Conservation (phyloP, 2,888 invertebrate genomes). For the Sacculina carcini region DNA sequence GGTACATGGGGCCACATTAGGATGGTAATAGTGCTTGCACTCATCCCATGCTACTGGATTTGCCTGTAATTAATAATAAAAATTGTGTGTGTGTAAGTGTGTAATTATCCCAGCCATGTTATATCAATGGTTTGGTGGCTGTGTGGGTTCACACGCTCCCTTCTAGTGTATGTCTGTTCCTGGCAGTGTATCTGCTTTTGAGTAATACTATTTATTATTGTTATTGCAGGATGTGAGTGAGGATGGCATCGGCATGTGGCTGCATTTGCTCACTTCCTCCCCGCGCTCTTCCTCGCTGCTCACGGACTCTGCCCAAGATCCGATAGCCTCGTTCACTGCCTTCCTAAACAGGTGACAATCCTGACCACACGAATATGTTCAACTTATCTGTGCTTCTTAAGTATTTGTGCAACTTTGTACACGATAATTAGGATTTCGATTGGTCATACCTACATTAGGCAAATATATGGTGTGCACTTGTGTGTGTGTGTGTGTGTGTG, state of each 20-base stretch:
- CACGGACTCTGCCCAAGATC: conserved; percentile 32
- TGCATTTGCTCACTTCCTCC: conserved; percentile 40
- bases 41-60: too few species aligned
- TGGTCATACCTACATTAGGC: too few species aligned
- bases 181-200: neutral
- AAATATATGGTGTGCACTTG: neutral
- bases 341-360: conserved; percentile 28
- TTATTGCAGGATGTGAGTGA: conserved; percentile 40
- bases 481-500: neutral
- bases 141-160: neutral
- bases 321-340: conserved; percentile 42
- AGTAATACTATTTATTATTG: neutral
- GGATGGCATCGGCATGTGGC: conserved; percentile 42
- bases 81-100: too few species aligned
- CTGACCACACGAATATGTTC: neutral
- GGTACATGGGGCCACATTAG: too few species aligned
- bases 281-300: conserved; percentile 48
- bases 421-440: too few species aligned
- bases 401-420: too few species aligned
- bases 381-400: neutral
- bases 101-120: too few species aligned
- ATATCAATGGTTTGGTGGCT: too few species aligned
- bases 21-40: too few species aligned
- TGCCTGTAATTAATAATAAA: too few species aligned
- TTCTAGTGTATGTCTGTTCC: neutral